Evolutionary conservation across 2,113 vertebrate species (phyloP), one percentile per base, ranked within the genome.

Genomic region (Lophius piscatorius): DNA sequence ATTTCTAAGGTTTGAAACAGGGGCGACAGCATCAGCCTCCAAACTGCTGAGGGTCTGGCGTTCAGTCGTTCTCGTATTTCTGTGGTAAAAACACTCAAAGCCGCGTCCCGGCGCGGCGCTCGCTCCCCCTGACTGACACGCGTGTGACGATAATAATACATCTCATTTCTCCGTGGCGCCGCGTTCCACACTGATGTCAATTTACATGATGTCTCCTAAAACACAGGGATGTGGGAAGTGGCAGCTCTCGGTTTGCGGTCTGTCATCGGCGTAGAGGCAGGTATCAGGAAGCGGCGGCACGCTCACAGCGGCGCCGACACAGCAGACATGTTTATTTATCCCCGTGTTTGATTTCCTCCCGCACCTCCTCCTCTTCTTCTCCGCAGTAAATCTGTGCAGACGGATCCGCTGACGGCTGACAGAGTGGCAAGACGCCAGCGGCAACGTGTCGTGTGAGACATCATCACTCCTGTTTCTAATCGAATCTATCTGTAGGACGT

Each of bases 331-430:
- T 73, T 76, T 72, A 59, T 70, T 56, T 57, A 67, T 63, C 58
- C 50, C 42, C 9, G 39, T 8, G 12, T 64, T 28, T 33, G 59
- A 58, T 35, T 55, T 34, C 51, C 18, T 49, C 13, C n/a, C 34
- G 22, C 29, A 41, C 26, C 54, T 56, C n/a, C 14, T 59, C 39
- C 12, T 47, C 24, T 48, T 34, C 38, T 13, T 18, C 12, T 31
- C 44, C 64, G 23, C 42, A 18, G 45, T 48, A 69, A 50, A 51
- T 66, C 55, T 60, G 49, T 56, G 52, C 55, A 57, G 55, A 21
- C 49, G 10, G 13, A 51, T 31, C 63, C 63, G 67, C 3, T 52
- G 62, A 50, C 31, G 61, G 70, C 60, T 63, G 64, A 74, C 62
- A 61, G 61, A 76, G 66, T 41, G 42, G 59, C 57, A n/a, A n/a